phyloP scores from a whole-genome alignment of 2,113 vertebrate genomes.

The Strigops habroptila region DNA sequence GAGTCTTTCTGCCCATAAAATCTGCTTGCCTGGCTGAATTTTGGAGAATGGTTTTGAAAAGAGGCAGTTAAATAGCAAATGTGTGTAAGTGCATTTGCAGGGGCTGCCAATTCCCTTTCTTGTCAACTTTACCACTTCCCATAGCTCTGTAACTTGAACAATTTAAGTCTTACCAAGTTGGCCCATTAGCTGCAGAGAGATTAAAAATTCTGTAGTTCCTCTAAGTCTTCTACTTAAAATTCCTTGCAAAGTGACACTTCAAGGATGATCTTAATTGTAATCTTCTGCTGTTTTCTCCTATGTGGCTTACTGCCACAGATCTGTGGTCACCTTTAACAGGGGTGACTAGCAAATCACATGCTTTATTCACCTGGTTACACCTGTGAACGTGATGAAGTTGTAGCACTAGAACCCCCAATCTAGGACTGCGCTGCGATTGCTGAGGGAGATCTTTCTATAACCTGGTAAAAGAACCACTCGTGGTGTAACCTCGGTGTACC shows the following conservation, averaged over 20 bases:
- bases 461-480: not conserved
- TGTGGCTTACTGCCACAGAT: accelerated
- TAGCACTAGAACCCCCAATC: accelerated
- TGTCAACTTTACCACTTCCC: not conserved
- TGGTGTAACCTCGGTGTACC: accelerated
- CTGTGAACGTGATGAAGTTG: not conserved
- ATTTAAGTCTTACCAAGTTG: not conserved
- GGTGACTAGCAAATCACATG: accelerated
- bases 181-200: accelerated
- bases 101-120: not conserved
- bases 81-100: not conserved
- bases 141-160: not conserved
- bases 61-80: not conserved
- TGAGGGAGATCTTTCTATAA: too few relatives aligned
- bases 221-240: not conserved
- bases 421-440: not conserved
- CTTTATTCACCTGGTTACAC: not conserved
- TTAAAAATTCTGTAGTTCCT: not conserved
- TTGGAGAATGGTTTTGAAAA: not conserved
- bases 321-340: not conserved
- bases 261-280: not conserved
- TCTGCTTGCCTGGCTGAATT: not conserved
- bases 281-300: not conserved
- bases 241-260: not conserved
- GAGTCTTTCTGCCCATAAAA: not conserved